Percentiles rank a stretch among this genome's conserved stretches.
Evolutionary conservation across 2,797 vertebrate genomes (phyloP).

Genomic region (Coluber constrictor): DNA sequence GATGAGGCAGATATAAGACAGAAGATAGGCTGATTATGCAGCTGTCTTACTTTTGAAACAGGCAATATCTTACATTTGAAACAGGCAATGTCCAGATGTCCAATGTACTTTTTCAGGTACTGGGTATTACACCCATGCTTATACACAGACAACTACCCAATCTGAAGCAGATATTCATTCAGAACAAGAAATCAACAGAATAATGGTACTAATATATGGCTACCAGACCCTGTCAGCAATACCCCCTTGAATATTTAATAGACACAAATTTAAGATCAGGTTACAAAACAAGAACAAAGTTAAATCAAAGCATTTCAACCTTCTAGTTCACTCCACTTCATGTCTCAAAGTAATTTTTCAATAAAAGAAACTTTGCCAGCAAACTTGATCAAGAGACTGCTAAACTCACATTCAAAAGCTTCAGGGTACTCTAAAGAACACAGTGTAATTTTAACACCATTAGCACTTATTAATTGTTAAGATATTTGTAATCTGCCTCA

Average conservation of each 20-base stretch:
- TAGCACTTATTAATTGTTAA: neutral
- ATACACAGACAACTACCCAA: neutral
- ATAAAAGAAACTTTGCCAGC: neutral
- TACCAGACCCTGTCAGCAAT: neutral
- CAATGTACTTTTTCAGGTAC: neutral
- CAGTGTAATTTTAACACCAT: neutral
- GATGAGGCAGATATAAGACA: neutral
- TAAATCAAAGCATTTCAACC: neutral
- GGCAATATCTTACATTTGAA: neutral
- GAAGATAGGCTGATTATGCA: neutral
- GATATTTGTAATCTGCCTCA: neutral
- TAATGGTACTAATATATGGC: neutral
- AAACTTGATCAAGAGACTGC: neutral
- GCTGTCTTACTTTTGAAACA: neutral
- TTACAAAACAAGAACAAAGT: neutral
- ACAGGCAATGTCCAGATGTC: neutral
- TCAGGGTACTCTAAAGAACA: neutral
- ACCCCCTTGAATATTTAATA: neutral
- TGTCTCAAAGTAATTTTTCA: neutral
- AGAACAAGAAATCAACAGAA: neutral
- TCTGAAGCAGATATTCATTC: neutral
- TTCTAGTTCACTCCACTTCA: neutral
- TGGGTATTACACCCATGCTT: neutral
- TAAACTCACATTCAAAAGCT: neutral
- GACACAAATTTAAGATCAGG: neutral